These are phyloP conservation scores for Sesamia inferens DNA, from an alignment of 2,888 invertebrate species.

Conservation along the genomic window DNA sequence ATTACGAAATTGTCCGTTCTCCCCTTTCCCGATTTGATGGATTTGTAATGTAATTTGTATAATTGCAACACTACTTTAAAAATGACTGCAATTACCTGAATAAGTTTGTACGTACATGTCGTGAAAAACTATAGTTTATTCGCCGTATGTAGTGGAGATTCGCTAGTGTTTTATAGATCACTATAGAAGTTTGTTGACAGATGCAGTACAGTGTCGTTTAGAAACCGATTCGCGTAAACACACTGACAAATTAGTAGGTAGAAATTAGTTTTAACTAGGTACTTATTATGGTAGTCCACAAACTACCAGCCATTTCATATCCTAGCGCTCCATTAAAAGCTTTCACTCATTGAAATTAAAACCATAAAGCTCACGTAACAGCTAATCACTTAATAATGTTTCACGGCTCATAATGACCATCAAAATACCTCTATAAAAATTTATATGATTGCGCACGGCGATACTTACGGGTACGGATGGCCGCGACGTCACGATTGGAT, in stretches of 20 bases:
- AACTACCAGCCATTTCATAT: neutral
- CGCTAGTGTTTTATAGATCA: neutral
- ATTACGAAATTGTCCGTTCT: neutral
- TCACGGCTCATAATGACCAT: conserved; percentile 20
- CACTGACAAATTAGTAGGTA: neutral
- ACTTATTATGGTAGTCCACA: neutral
- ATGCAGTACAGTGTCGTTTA: neutral
- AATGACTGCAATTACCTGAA: neutral
- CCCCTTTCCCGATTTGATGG: neutral
- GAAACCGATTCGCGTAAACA: neutral
- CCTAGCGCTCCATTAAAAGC: conserved; percentile 18
- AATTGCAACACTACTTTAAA: neutral
- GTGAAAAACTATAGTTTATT: neutral
- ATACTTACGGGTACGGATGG: conserved; percentile 23
- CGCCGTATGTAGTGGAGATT: neutral
- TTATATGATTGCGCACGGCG: conserved; percentile 33
- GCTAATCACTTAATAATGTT: conserved; percentile 48
- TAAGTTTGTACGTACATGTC: no score
- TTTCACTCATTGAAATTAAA: conserved; percentile 25
- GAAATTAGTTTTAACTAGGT: no score
- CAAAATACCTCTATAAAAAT: conserved; percentile 35
- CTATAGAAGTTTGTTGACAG: neutral
- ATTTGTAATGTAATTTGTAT: neutral
- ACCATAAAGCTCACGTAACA: conserved; percentile 36
- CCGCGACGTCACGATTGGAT: conserved; percentile 44